A percentile compares a stretch with the other conserved stretches of the same genome.
phyloP scores from a whole-genome alignment of 2,888 invertebrate genomes.

The Leptarthrus brevirostris region DNA sequence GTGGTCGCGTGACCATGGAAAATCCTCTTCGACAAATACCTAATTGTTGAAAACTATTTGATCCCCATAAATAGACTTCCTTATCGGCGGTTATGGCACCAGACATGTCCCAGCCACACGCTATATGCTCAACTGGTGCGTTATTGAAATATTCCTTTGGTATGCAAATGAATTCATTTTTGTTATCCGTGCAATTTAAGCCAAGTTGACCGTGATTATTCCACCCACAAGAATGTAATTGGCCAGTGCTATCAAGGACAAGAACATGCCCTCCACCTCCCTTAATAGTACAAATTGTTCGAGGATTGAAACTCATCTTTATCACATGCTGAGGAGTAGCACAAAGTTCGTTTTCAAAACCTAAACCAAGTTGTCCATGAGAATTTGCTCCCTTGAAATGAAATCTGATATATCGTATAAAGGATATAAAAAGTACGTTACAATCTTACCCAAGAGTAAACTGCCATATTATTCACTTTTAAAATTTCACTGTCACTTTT shows the following conservation, averaged over 20 bases:
- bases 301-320: slow-evolving; percentile 61
- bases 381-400: slow-evolving; percentile 91
- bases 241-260: slow-evolving; percentile 75
- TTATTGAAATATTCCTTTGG: slow-evolving; percentile 71
- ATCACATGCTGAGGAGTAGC: slow-evolving; percentile 68
- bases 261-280: slow-evolving; percentile 85
- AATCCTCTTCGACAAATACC: slow-evolving; percentile 71
- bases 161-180: slow-evolving; percentile 66
- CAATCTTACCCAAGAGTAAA: too few relatives aligned
- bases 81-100: slow-evolving; percentile 78
- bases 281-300: slow-evolving; percentile 72
- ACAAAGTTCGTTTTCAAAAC: slow-evolving; percentile 75
- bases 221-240: slow-evolving; percentile 81
- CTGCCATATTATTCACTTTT: too few relatives aligned
- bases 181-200: slow-evolving; percentile 60
- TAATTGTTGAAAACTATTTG: slow-evolving; percentile 81
- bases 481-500: too few relatives aligned
- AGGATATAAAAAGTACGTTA: too few relatives aligned
- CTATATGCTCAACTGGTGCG: slow-evolving; percentile 74
- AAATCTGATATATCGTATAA: too few relatives aligned
- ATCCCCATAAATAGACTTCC: slow-evolving; percentile 84
- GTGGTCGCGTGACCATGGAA: slow-evolving; percentile 62
- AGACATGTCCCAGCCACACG: slow-evolving; percentile 87
- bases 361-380: slow-evolving; percentile 82
- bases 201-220: slow-evolving; percentile 81